Base-by-base conservation (phyloP, 2,113 vertebrate genomes). In the Danio rerio region DNA sequence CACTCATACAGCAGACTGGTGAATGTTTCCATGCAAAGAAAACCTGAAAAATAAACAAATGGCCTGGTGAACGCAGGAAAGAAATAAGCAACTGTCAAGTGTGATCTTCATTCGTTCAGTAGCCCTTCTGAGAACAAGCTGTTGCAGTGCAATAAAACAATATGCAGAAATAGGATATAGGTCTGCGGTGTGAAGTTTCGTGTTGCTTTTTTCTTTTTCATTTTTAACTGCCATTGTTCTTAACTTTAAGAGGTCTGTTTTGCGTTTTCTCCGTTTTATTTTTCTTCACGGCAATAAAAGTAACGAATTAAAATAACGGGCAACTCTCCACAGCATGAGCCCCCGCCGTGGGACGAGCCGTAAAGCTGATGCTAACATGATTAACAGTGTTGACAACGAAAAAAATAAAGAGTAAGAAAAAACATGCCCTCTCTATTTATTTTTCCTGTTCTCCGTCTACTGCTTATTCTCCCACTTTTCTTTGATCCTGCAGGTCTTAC, bases 401-500 rank as follows among this genome's bases (percentile, higher is more conserved):
- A 58, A 84, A 84, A 81, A 59, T 31, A 59, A 65, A 75, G 42
- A 69, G 81, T 80, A 52, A 81, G 53, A 42, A 59, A 31, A 79
- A 66, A 53, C 76, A 66, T 65, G 62, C 62, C 43, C 74, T 77
- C 11, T 87, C 88, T 93, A 88, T 90, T 92, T 88, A 86, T 87
- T 86, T 85, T 77, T 89, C 84, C 88, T 86, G 82, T 84, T 88
- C 85, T 76, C 84, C 86, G 31, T 87, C 70, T 78, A 87, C 89
- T 81, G 88, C 85, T 81, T 83, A 84, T 63, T 88, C 85, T 89
- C 47, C 85, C 85, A 75, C 84, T 31, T 81, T 80, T 89, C 92
- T 93, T 94, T 94, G 92, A 94, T 93, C 91, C 84, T 58, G 78
- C 85, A 83, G 88, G 87, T 87, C 89, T 89, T 88, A 88, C 83